phyloP scores from a whole-genome alignment of 2,888 invertebrate genomes.

The Periphyllus acericola region DNA sequence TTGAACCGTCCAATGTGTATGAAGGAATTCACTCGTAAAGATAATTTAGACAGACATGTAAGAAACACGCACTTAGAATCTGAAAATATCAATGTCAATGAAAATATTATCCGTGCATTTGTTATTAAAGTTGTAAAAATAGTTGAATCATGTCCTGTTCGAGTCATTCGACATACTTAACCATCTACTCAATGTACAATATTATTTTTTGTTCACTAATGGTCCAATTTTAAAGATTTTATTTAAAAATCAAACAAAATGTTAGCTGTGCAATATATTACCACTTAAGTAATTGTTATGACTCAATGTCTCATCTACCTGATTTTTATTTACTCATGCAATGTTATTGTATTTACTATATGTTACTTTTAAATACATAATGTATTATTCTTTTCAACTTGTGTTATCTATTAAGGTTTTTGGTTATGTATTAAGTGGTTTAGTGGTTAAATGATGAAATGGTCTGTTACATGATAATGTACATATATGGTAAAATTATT shows the following conservation, averaged over 20 bases:
- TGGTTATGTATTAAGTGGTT: too few relatives aligned
- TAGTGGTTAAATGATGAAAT: too few relatives aligned
- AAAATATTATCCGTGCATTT: slow-evolving; percentile 48
- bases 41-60: slow-evolving; percentile 62
- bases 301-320: slow-evolving; percentile 11
- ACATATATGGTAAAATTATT: too few relatives aligned
- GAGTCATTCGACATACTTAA: slow-evolving; percentile 55
- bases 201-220: neutral
- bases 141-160: slow-evolving; percentile 47
- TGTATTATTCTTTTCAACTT: too few relatives aligned
- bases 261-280: neutral
- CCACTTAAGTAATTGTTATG: neutral
- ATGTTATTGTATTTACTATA: too few relatives aligned
- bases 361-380: neutral
- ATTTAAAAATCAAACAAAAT: neutral
- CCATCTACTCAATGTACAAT: neutral
- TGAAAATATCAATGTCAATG: slow-evolving; percentile 36
- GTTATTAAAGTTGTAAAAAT: slow-evolving; percentile 58
- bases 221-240: neutral
- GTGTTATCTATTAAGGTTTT: too few relatives aligned
- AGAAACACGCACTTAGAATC: slow-evolving; percentile 61
- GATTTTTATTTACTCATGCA: neutral
- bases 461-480: too few relatives aligned
- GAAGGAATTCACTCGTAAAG: slow-evolving; percentile 63
- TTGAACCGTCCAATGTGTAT: slow-evolving; percentile 61